phyloP scores from a whole-genome alignment of 1,140 invertebrate genomes.

The Phortica variegata region DNA sequence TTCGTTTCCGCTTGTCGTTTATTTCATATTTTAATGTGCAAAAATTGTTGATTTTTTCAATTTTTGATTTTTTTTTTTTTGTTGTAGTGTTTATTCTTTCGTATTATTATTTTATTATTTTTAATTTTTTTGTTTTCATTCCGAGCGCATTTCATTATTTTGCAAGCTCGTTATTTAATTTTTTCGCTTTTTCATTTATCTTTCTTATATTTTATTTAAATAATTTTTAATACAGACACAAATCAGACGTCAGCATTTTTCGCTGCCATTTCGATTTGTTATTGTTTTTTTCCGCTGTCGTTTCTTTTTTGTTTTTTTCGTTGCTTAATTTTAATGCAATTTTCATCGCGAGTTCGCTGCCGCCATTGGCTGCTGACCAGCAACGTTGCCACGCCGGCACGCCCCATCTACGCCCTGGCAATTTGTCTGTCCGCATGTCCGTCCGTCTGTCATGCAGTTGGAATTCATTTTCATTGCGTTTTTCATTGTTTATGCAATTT shows the following conservation, averaged over 20 bases:
- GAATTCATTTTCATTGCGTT: too few relatives aligned
- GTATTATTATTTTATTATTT: conserved; percentile 3
- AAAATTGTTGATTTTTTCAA: conserved; percentile 56
- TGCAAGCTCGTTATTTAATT: too few relatives aligned
- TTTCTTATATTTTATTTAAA: too few relatives aligned
- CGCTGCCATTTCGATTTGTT: conserved; percentile 26
- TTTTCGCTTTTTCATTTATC: too few relatives aligned
- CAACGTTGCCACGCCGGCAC: too few relatives aligned
- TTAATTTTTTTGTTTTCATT: neutral
- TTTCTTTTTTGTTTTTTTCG: too few relatives aligned
- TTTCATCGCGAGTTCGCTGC: neutral
- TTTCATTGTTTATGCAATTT: conserved; percentile 39
- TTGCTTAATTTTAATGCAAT: neutral
- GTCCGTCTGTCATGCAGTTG: conserved; percentile 23
- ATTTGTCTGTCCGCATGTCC: neutral
- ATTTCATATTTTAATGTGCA: conserved; percentile 54
- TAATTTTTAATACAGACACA: conserved; percentile 21
- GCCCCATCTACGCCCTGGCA: too few relatives aligned
- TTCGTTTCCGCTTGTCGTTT: conserved; percentile 55
- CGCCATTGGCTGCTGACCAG: too few relatives aligned
- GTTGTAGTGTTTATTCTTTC: neutral
- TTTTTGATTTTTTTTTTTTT: conserved; percentile 38
- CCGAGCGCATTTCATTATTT: conserved; percentile 22
- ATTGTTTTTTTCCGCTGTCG: too few relatives aligned
- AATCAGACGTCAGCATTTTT: conserved; percentile 48